Conservation (phyloP, 1,140 invertebrate species). For the Mizuhopecten yessoensis region DNA sequence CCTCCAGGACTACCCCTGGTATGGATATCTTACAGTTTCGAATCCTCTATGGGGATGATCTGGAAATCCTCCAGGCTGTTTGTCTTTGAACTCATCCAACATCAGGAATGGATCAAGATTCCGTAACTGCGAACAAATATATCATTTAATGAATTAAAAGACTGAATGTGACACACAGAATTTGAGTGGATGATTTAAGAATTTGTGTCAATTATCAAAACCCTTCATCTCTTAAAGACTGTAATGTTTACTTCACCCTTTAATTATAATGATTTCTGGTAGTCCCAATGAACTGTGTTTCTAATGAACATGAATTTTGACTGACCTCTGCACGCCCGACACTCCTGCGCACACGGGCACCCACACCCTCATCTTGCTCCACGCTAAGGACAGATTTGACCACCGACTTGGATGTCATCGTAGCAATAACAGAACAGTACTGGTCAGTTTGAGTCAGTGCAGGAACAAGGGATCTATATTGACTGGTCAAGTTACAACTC, state of each 20-base stretch:
- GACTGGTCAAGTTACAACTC: background rate
- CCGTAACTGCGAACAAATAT: background rate
- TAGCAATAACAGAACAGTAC: background rate
- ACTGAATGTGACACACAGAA: too few relatives aligned
- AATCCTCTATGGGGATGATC: conserved; percentile 85
- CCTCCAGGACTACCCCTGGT: too few relatives aligned
- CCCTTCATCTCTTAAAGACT: too few relatives aligned
- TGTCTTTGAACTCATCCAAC: conserved; percentile 83
- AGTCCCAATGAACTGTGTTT: too few relatives aligned
- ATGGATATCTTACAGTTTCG: conserved; percentile 84
- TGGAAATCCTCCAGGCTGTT: conserved; percentile 83
- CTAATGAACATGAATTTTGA: background rate
- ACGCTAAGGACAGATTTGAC: conserved; percentile 67
- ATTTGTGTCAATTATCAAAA: too few relatives aligned
- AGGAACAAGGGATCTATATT: background rate
- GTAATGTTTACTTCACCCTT: too few relatives aligned
- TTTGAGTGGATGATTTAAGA: too few relatives aligned
- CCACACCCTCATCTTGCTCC: conserved; percentile 84
- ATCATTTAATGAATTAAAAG: background rate
- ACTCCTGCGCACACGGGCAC: conserved; percentile 82
- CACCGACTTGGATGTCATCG: conserved; percentile 50
- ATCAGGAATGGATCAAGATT: conserved; percentile 84
- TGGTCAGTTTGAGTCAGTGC: background rate
- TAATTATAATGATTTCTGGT: too few relatives aligned
- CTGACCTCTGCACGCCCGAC: conserved; percentile 81